Base-by-base conservation (phyloP, 2,797 vertebrate genomes). In the Momotus momota region DNA sequence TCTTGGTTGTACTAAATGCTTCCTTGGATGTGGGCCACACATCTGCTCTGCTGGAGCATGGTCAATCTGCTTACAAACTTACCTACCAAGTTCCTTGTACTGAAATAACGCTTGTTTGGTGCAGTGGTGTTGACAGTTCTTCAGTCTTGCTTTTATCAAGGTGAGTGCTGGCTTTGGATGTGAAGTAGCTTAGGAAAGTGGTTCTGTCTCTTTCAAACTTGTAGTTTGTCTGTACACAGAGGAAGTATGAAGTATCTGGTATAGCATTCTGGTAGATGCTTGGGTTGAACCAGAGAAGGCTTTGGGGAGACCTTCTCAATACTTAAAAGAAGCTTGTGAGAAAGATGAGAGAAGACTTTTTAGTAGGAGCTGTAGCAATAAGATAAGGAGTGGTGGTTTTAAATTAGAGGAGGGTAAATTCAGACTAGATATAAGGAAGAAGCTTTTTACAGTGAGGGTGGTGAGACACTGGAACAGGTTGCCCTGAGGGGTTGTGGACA, bases 361-460 rank as follows among this genome's bases (percentile, higher is more conserved):
- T 55, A 46, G n/a, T 31, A 43, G 11, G 15, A 23, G 6, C 21
- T 54, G 10, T n/a, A 26, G 14, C 0, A 1, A 38, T 0, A 51
- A 12, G 31, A 49, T 45, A 67, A 80, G 5, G 9, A 10, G 1
- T 35, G 49, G 35, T 51, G 45, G 6, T 58, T 77, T 60, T 60
- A 60, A 61, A 52, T 10, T 54, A 35, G 60, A 35, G 5, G 41
- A 74, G 7, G 7, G 6, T 16, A 26, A 35, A 55, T 73, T 81
- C 14, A 81, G 19, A 31, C 8, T 27, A 64, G 8, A n/a, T 6
- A 29, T 2, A 26, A 70, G 20, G 20, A 52, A 51, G 8, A 64
- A 6, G 10, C 9, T 51, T 26, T 51, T 7, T 26, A 21, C 0
- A 0, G 3, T 8, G 3, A 23, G 7, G 4, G 31, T 48, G 14